Base-by-base conservation (phyloP, 2,113 vertebrate genomes). In the Meriones unguiculatus region DNA sequence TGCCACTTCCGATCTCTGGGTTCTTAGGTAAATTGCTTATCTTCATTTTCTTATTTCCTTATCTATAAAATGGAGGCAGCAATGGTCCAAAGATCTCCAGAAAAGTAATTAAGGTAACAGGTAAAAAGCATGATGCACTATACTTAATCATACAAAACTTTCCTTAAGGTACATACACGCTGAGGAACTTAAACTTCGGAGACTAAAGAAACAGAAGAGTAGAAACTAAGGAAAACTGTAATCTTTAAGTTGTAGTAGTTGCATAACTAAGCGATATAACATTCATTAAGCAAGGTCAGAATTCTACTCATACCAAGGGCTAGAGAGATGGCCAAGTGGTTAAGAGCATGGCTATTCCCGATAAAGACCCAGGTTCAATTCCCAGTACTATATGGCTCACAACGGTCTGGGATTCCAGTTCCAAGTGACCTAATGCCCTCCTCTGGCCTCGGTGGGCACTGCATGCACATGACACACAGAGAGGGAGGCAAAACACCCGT, bases 141-240 rank as follows among this genome's bases (percentile, higher is more conserved):
- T n/a, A 30, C 17, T 65, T 50, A 78, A 86, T 28, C 2, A 84
- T 3, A 91, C 46, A 89, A 86, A 91, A 64, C 90, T 92, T 72
- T 86, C 25, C 25, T 52, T 87, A 64, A 90, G 22, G 24, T 93
- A 1, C 35, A 81, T 93, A 1, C 35, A 81, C 72, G 64, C 20
- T 50, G 35, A 89, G 57, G 46, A 24, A 69, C 10, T n/a, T 85
- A 22, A 89, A 86, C 80, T 94, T 35, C 72, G 50, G 13, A 93
- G 67, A 94, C 38, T 82, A 82, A 54, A 30, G 82, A 95, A 91
- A 92, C 22, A 77, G 15, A 95, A 89, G 41, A 92, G 41, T 28
- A 93, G 65, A 87, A 78, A 77, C 73, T 50, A 80, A 38, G 24
- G 1, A 28, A 35, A 92, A 81, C 2, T 12, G 9, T 82, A 76